Base-by-base conservation (phyloP, 1,140 invertebrate genomes). In the Megalonaias nervosa region DNA sequence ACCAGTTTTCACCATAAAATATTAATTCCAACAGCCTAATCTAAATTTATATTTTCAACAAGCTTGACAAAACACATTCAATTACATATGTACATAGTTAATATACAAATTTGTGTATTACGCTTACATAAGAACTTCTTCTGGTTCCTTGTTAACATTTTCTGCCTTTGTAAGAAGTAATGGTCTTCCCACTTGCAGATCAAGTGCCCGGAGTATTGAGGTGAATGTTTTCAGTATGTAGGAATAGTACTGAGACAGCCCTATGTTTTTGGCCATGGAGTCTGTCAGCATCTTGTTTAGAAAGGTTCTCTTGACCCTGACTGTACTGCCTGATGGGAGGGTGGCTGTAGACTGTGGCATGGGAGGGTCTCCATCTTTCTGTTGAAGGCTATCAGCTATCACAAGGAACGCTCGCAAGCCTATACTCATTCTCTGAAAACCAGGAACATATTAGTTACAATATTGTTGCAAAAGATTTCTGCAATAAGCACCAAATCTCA, bases 371-470 rank as follows among this genome's bases (percentile, higher is more conserved):
- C 92, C 98, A 91, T 99, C 99, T 89, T 99, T 99, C 91, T 99
- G 98, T 89, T 99, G 98, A 23, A 99, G 91, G 87, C 97, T 98
- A 89, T 99, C 98, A 19, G 98, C 98, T 15, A 99, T 98, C 1
- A 99, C 98, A 3, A 99, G 92, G 89, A 99, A 99, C 0, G 99
- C 98, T 72, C 91, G 79, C 16, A 99, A 92, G 0, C 98, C 98
- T 77, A 99, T 99, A 85, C 97, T 99, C 98, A 99, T 99, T 80
- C 98, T 92, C 92, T 91, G 81, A 14, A 85, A 70, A 65, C 3
- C n/a, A n/a, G 62, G 57, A 48, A 11, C 38, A 48, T 48, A 48
- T 48, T 48, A 9, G 38, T 48, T 48, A 48, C 5, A 48, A 48
- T 48, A 48, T 48, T 48, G 4, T 48, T 48, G 6, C 38, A 48